Evolutionary conservation across 2,113 vertebrate species (phyloP).

Genomic region (Collichthys lucidus): DNA sequence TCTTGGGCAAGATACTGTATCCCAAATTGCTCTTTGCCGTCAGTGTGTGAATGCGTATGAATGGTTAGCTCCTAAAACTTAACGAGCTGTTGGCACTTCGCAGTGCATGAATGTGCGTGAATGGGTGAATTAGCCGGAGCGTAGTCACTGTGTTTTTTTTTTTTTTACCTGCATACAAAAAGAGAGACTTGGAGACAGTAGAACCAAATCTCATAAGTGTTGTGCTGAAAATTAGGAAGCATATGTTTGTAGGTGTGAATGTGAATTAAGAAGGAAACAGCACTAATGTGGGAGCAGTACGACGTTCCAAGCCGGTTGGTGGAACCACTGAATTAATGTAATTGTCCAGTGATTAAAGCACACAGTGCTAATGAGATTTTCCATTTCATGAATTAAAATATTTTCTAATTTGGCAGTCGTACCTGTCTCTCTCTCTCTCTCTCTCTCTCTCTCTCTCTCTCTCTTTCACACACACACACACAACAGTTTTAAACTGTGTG

Average conservation of each 20-base stretch:
- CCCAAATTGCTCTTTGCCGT: too few species aligned
- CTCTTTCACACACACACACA: not conserved
- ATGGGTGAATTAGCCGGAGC: not conserved
- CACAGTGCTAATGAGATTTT: not conserved
- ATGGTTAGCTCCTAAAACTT: too few species aligned
- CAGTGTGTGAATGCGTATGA: too few species aligned
- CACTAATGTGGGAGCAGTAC: not conserved
- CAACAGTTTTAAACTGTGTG: conserved; percentile 1
- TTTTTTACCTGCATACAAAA: not conserved
- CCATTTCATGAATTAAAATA: conserved; percentile 2
- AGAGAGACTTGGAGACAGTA: not conserved
- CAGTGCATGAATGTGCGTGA: too few species aligned
- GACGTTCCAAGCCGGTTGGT: not conserved
- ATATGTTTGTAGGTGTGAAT: not conserved
- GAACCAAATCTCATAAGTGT: not conserved
- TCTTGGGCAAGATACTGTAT: too few species aligned
- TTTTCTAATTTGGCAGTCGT: not conserved
- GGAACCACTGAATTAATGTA: not conserved
- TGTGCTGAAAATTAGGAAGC: not conserved
- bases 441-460: not conserved
- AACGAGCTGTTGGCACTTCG: too few species aligned
- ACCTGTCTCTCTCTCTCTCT: not conserved
- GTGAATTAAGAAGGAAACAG: not conserved
- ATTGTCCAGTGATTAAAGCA: not conserved
- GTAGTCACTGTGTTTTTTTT: not conserved